Percentiles rank a stretch among this genome's conserved stretches.
These are phyloP conservation scores for Sorex fumeus DNA, from an alignment of 2,113 vertebrate genomes.

Conservation along the genomic window DNA sequence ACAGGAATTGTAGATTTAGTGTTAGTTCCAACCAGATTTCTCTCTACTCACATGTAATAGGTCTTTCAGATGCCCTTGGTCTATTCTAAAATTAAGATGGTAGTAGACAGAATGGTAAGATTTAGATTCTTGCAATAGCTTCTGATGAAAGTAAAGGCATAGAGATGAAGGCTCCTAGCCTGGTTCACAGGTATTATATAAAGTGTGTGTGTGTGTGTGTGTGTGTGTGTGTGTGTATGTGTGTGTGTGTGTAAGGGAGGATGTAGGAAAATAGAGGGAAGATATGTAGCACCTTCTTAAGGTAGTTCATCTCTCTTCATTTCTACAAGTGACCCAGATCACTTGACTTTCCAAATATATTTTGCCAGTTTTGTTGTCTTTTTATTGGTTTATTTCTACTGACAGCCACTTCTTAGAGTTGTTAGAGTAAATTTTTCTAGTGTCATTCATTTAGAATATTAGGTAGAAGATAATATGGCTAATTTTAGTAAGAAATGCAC, in stretches of 20 bases:
- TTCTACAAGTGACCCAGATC: too few species aligned
- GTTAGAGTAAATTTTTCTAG: not conserved
- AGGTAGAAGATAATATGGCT: too few species aligned
- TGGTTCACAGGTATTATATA: not conserved
- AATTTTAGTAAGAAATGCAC: too few species aligned
- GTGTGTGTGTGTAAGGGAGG: too few species aligned
- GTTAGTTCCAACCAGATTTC: not conserved
- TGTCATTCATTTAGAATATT: too few species aligned
- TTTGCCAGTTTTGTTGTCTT: not conserved
- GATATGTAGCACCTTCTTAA: not conserved
- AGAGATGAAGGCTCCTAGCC: not conserved
- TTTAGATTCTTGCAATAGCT: rapidly evolving
- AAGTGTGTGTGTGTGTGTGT: not conserved
- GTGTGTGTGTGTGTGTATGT: too few species aligned
- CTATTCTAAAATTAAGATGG: not conserved
- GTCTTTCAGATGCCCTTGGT: not conserved
- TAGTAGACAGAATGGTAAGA: not conserved
- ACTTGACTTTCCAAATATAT: not conserved
- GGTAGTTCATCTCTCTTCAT: not conserved
- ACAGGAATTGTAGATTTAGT: not conserved
- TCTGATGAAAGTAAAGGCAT: not conserved
- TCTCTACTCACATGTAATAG: not conserved
- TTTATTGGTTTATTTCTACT: not conserved
- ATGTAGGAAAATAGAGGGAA: not conserved
- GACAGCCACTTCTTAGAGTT: not conserved